These are phyloP conservation scores for Cetoscarus ocellatus DNA, from an alignment of 2,797 vertebrate species.

Conservation along the genomic window DNA sequence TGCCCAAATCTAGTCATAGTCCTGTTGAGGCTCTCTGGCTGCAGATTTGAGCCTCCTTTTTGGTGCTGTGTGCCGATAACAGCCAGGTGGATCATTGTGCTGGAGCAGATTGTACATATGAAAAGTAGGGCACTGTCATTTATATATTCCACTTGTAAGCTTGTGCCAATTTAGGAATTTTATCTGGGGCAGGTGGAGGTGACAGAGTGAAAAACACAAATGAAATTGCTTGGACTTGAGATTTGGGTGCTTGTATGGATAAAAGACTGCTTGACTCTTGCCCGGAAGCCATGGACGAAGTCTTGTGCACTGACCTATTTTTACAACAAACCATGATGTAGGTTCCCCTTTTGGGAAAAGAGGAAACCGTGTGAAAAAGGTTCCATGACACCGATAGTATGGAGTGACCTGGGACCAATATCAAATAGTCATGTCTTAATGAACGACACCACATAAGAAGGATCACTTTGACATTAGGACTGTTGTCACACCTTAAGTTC, in stretches of 20 bases:
- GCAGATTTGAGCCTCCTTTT: conserved; percentile 26
- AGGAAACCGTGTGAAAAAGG: too few species aligned
- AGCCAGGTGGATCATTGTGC: conserved; percentile 18
- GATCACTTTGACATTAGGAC: too few species aligned
- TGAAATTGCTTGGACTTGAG: not conserved
- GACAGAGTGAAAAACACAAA: not conserved
- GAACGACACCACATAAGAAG: too few species aligned
- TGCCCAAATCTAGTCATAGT: conserved; percentile 48
- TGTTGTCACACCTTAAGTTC: too few species aligned
- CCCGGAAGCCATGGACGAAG: too few species aligned
- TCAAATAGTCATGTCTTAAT: too few species aligned
- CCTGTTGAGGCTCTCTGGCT: conserved; percentile 41
- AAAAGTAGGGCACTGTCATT: not conserved
- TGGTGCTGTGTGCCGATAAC: conserved; percentile 4
- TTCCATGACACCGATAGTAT: too few species aligned
- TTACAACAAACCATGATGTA: not conserved
- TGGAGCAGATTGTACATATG: not conserved
- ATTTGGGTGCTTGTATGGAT: not conserved
- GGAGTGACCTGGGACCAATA: too few species aligned
- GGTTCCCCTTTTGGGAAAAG: too few species aligned
- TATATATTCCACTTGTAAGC: not conserved
- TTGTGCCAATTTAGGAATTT: not conserved
- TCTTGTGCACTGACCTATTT: too few species aligned
- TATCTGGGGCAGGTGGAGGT: not conserved
- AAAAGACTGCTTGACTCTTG: too few species aligned